Evolutionary conservation across 1,140 invertebrate species (phyloP).

Genomic region (Tetramorium simillimum): DNA sequence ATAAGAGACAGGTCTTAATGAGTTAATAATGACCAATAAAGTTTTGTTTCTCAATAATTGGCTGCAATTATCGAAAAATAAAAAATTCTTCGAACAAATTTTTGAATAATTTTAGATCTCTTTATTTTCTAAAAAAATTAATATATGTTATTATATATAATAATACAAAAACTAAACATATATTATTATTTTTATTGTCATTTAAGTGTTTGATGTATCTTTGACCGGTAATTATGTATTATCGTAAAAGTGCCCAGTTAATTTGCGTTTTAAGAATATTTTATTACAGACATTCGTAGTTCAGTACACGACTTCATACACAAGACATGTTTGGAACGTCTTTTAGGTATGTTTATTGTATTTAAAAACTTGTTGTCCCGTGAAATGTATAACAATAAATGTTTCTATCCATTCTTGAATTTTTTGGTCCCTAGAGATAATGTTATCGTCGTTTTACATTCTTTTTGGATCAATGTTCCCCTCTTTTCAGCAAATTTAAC

Average conservation of each 20-base stretch:
- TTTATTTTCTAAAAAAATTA: too few relatives aligned
- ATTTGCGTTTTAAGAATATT: neutral
- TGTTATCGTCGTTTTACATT: conserved; percentile 34
- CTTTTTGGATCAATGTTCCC: neutral
- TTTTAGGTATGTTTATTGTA: neutral
- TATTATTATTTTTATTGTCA: too few relatives aligned
- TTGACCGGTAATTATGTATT: neutral
- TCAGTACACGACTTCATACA: neutral
- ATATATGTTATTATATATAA: too few relatives aligned
- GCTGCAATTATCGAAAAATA: too few relatives aligned
- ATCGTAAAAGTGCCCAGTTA: neutral
- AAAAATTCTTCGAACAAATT: too few relatives aligned
- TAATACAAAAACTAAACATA: too few relatives aligned
- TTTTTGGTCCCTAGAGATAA: conserved; percentile 1
- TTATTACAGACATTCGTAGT: neutral
- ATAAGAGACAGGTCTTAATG: too few relatives aligned
- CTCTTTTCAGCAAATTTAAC: conserved; percentile 21
- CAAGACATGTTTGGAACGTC: neutral
- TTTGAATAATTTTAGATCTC: too few relatives aligned
- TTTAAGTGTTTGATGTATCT: too few relatives aligned
- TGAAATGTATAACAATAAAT: neutral
- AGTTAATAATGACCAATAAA: too few relatives aligned
- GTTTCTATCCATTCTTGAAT: neutral
- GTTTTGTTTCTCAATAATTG: too few relatives aligned
- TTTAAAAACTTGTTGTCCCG: neutral